Base-by-base conservation (phyloP, 2,888 invertebrate genomes). In the Osmoderma eremita region DNA sequence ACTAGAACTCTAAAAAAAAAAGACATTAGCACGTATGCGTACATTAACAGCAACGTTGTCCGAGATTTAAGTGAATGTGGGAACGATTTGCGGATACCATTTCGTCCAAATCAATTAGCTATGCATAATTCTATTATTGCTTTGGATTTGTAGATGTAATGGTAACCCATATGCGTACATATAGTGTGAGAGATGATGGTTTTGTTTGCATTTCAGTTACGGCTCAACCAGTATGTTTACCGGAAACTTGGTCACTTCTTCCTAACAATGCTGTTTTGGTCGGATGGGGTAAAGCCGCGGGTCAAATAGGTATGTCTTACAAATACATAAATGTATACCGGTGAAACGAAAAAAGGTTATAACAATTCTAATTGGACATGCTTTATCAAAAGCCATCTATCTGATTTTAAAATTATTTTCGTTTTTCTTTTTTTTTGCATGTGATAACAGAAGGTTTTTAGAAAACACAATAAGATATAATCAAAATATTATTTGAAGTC, bases 231-330 rank as follows among this genome's bases (percentile, higher is more conserved):
- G 87, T 92, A 74, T 93, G 93, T 74, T 73, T 83, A 73, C 79
- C 80, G 78, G 81, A 83, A 77, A 72, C 80, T 70, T 80, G 79
- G 81, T 80, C 80, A 38, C 77, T 79, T 70, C 78, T 78, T 63
- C 76, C 77, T 71, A 76, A 86, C 72, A 84, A 86, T 81, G 90
- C 86, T n/a, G 78, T 84, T 70, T 84, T 90, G 18, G 87, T 89
- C 61, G 91, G 90, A 17, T 91, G 91, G 91, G 93, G 93, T 51
- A 90, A 90, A 83, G 82, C 89, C 73, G 90, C 91, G 72, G 85
- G 75, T 75, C 87, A 85, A 78, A 76, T 75, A 74, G 81, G 86
- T 86, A 30, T 30, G 30, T 30, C 3, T 30, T 30, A 30, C n/a
- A 39, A 58, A 39, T 39, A 65, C 17, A n/a, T n/a, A n/a, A n/a